phyloP scores from a whole-genome alignment of 2,888 invertebrate species.

The Megalurothrips usitatus region DNA sequence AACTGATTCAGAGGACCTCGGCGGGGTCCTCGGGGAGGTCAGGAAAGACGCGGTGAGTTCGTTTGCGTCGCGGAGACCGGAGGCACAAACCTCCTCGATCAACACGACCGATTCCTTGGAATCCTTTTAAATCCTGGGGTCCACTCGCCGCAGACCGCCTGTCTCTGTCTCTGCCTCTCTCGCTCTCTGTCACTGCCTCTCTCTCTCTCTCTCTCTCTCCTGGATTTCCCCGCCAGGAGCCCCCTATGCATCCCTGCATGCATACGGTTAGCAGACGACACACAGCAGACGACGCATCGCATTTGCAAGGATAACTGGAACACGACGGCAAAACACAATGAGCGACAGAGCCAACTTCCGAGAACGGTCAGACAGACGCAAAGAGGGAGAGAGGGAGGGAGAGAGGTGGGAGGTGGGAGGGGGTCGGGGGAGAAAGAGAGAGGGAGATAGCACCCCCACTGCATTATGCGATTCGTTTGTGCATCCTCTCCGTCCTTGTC shows the following conservation, averaged over 20 bases:
- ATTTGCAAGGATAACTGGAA: constrained; percentile 11
- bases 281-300: neutral
- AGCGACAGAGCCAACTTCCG: neutral
- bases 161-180: neutral
- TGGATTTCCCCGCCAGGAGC: neutral
- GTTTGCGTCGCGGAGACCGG: too few species aligned
- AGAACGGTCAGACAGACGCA: neutral
- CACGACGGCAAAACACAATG: neutral
- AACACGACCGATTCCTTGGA: too few species aligned
- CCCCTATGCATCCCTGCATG: neutral
- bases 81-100: too few species aligned
- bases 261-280: neutral
- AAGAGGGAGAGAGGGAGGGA: neutral
- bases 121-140: too few species aligned
- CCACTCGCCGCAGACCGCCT: too few species aligned
- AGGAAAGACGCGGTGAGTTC: too few species aligned
- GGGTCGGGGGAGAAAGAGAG: too few species aligned
- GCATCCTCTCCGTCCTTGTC: too few species aligned
- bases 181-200: neutral
- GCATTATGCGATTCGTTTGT: too few species aligned
- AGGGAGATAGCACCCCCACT: too few species aligned
- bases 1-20: too few species aligned
- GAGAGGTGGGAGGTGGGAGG: neutral
- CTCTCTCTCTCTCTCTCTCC: neutral
- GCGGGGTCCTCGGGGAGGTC: too few species aligned